These are phyloP conservation scores for Rhodinocichla rosea DNA, from an alignment of 2,113 vertebrate species.

Conservation along the genomic window DNA sequence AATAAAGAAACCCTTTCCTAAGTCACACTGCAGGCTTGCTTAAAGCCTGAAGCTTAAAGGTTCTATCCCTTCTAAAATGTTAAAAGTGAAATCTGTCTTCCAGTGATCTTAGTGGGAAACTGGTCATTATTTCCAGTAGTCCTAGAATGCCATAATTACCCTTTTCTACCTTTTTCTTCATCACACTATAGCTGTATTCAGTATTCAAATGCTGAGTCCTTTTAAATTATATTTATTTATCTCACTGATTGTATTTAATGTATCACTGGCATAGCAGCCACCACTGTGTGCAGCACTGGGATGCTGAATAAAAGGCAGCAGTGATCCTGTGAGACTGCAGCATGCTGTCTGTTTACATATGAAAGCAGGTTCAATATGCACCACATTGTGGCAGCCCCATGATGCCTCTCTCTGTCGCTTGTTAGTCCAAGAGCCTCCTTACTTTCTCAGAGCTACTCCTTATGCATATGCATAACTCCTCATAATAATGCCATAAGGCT, in stretches of 20 bases:
- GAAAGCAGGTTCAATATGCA: constrained; percentile 54
- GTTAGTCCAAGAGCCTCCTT: constrained; percentile 58
- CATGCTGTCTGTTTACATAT: constrained; percentile 48
- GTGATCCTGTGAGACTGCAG: constrained; percentile 12
- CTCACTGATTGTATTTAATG: background rate
- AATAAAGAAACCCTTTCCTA: background rate
- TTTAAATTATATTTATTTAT: background rate
- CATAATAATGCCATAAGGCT: constrained; percentile 51
- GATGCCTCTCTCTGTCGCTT: constrained; percentile 29
- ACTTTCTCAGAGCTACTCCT: constrained; percentile 55
- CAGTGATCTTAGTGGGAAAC: background rate
- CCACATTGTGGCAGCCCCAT: background rate
- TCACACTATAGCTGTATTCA: background rate
- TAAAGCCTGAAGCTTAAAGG: background rate
- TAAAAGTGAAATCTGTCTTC: background rate
- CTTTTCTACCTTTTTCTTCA: background rate
- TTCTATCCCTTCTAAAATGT: background rate
- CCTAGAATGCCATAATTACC: background rate
- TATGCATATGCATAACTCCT: constrained; percentile 59
- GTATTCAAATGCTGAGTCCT: background rate
- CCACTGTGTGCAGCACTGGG: background rate
- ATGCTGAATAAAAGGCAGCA: constrained; percentile 21
- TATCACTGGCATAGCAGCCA: background rate
- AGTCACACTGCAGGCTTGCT: background rate
- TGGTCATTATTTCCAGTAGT: background rate